Base-by-base conservation (phyloP, 2,113 vertebrate species). In the Gadus macrocephalus region DNA sequence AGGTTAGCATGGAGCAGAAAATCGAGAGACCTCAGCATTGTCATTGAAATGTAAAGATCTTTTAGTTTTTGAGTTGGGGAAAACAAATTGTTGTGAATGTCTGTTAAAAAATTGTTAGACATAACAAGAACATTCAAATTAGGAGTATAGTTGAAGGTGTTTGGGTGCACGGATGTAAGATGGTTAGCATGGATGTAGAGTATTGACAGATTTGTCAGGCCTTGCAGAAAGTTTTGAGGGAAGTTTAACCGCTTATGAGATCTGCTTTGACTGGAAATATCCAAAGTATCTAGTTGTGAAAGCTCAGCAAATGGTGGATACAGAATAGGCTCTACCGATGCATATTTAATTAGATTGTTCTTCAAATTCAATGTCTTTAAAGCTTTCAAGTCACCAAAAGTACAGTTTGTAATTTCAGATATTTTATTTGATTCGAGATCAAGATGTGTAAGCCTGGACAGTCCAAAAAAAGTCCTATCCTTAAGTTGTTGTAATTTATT, bases 211-310 rank as follows among this genome's bases (percentile, higher is more conserved):
- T 87, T 91, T 2, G 73, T 82, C 74, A 95, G 74, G 53, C 91
- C 92, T 72, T 89, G 35, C 27, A 94, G 75, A 16, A 92, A 78
- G 82, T 92, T 86, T 15, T 19, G 68, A 2, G 88, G 91, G 15
- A 90, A 31, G 0, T 53, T 0, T 0, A 53, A 17, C 5, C 81
- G 25, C 25, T 25, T 78, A 1, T 15, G 17, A 0, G 76, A 81
- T n/a, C 25, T 17, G 19, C 59, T 77, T 35, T 93, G 91, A 53
- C 61, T 69, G 3, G 69, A 38, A 7, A 93, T 61, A 1, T 35
- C 0, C 22, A 93, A 56, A 1, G 35, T 58, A 15, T 81, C 66
- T 4, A 93, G 79, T 8, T 15, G 76, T n/a, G 72, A 86, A 22
- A 93, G 76, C 0, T 77, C 0, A 16, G 59, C 64, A 74, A 93